These are phyloP conservation scores for Caprella mutica DNA, from an alignment of 2,888 invertebrate species.

Conservation along the genomic window DNA sequence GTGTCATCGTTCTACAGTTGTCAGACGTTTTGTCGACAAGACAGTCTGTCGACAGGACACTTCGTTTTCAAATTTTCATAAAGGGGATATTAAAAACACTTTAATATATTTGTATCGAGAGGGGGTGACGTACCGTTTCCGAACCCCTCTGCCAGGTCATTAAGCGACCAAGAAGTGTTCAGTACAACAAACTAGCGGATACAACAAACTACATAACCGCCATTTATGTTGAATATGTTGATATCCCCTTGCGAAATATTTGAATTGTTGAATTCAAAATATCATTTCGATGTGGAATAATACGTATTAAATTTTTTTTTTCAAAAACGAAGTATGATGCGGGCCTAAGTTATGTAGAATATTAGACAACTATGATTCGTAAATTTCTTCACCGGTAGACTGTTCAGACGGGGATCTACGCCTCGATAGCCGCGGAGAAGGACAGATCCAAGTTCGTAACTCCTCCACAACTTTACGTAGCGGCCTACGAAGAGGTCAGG, in stretches of 20 bases:
- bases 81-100: no score
- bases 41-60: no score
- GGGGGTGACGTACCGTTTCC: no score
- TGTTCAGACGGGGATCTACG: constrained; percentile 25
- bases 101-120: no score
- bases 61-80: no score
- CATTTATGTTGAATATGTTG: not conserved
- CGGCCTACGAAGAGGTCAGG: constrained; percentile 23
- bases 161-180: no score
- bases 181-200: no score
- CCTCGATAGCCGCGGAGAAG: constrained; percentile 14
- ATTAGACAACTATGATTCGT: not conserved
- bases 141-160: no score
- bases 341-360: not conserved
- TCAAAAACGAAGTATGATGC: not conserved
- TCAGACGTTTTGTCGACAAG: no score
- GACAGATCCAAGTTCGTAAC: constrained; percentile 20
- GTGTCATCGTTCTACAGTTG: no score
- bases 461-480: constrained; percentile 21
- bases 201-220: no score
- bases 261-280: not conserved
- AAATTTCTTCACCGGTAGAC: constrained; percentile 9
- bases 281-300: not conserved
- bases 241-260: not conserved
- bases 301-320: not conserved